phyloP scores from a whole-genome alignment of 2,797 vertebrate genomes.

The Prunella strophiata region DNA sequence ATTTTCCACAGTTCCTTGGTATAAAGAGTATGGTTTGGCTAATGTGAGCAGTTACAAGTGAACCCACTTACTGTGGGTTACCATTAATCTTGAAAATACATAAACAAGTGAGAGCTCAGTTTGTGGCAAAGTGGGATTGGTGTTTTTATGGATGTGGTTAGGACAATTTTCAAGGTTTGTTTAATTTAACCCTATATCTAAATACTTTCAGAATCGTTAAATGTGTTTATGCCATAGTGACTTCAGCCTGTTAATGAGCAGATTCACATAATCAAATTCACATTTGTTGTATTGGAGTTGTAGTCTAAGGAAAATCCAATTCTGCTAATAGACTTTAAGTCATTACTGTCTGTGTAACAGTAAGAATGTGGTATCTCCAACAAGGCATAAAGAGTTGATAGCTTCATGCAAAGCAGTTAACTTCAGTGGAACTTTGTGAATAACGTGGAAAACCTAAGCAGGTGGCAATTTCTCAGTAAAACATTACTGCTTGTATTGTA shows the following conservation, averaged over 20 bases:
- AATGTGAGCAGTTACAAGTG: background rate
- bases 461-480: background rate
- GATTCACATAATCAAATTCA: background rate
- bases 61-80: background rate
- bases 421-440: background rate
- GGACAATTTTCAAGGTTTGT: background rate
- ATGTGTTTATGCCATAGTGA: background rate
- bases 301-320: background rate
- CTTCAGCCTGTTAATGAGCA: background rate
- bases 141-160: background rate
- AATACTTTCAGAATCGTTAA: background rate
- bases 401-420: background rate
- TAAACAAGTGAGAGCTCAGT: background rate
- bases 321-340: background rate
- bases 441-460: background rate
- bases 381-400: background rate
- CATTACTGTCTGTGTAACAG: background rate
- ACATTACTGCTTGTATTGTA: background rate
- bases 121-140: background rate
- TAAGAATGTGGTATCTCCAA: background rate
- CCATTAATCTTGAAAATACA: background rate
- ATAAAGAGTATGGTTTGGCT: background rate
- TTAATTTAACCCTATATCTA: background rate
- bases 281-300: background rate
- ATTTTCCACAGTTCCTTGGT: background rate